Conservation (phyloP, 1,140 invertebrate genomes). For the Drosophila auraria region DNA sequence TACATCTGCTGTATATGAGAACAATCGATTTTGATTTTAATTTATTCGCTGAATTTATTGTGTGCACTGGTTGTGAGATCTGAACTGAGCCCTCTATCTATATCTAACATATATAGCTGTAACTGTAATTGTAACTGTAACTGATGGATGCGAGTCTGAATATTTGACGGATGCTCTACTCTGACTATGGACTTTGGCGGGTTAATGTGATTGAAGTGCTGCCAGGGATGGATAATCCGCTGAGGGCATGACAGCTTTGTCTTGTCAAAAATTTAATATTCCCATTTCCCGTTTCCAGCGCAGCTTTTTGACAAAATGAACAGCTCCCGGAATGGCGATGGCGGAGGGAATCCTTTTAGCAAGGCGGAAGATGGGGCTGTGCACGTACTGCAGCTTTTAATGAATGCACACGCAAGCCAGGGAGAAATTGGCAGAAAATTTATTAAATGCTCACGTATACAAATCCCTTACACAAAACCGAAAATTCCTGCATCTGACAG, state of each 20-base stretch:
- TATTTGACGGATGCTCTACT: conserved; percentile 34
- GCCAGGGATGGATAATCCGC: conserved; percentile 26
- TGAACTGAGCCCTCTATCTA: conserved; percentile 8
- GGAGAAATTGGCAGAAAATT: conserved; percentile 79
- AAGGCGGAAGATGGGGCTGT: conserved; percentile 1
- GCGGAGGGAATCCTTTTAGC: conserved; percentile 15
- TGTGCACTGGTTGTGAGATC: conserved; percentile 34
- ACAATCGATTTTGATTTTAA: conserved; percentile 50
- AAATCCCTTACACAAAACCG: conserved; percentile 81
- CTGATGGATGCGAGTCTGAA: conserved; percentile 23
- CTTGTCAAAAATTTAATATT: conserved; percentile 35
- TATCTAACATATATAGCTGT: background rate
- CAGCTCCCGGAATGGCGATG: background rate
- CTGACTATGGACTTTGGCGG: conserved; percentile 24
- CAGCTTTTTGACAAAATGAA: conserved; percentile 36
- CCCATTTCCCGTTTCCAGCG: background rate
- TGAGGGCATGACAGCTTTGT: conserved; percentile 34
- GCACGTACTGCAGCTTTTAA: conserved; percentile 60
- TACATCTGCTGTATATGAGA: conserved; percentile 4
- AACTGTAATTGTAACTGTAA: conserved; percentile 1
- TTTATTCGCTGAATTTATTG: conserved; percentile 52
- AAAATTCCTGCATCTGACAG: conserved; percentile 79
- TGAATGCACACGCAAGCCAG: conserved; percentile 70
- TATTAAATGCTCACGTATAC: conserved; percentile 83
- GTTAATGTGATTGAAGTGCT: conserved; percentile 51